phyloP scores from a whole-genome alignment of 2,888 invertebrate species.

The Clivina fossor region DNA sequence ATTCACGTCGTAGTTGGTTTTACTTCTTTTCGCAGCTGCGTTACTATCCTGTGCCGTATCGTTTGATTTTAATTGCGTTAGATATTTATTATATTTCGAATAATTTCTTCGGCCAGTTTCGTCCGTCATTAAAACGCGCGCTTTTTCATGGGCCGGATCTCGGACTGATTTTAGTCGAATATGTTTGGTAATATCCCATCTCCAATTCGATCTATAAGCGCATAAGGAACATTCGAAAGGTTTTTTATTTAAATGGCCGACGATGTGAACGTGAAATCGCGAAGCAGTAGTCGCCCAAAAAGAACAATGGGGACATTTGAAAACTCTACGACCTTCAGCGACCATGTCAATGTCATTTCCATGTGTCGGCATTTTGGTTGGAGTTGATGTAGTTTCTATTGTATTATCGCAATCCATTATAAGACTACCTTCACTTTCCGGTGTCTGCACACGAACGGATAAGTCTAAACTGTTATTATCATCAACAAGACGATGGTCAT shows the following conservation, averaged over 20 bases:
- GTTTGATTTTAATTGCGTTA: slow-evolving; percentile 65
- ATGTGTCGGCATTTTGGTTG: slow-evolving; percentile 63
- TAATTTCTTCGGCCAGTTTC: slow-evolving; percentile 89
- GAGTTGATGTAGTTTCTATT: slow-evolving; percentile 30
- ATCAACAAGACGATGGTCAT: slow-evolving; percentile 38
- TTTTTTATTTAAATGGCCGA: slow-evolving; percentile 88
- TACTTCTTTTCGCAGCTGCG: slow-evolving; percentile 7
- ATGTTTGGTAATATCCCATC: slow-evolving; percentile 96
- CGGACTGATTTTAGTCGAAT: slow-evolving; percentile 86
- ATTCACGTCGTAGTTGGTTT: slow-evolving; percentile 20
- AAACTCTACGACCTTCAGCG: slow-evolving; percentile 74
- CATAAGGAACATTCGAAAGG: slow-evolving; percentile 95
- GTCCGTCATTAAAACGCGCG: slow-evolving; percentile 86
- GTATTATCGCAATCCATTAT: slow-evolving; percentile 42
- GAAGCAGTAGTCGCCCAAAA: slow-evolving; percentile 94
- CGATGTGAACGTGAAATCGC: slow-evolving; percentile 90
- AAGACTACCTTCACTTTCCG: slow-evolving; percentile 49
- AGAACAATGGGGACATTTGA: slow-evolving; percentile 89
- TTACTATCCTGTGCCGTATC: slow-evolving; percentile 34
- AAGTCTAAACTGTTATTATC: slow-evolving; percentile 50
- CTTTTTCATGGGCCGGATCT: slow-evolving; percentile 78
- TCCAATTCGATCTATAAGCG: slow-evolving; percentile 92
- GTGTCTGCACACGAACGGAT: slow-evolving; percentile 51
- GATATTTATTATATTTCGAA: slow-evolving; percentile 89
- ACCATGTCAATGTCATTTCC: slow-evolving; percentile 60